Evolutionary conservation across 2,113 vertebrate genomes (phyloP).

Genomic region (Boulengerochromis microlepis): DNA sequence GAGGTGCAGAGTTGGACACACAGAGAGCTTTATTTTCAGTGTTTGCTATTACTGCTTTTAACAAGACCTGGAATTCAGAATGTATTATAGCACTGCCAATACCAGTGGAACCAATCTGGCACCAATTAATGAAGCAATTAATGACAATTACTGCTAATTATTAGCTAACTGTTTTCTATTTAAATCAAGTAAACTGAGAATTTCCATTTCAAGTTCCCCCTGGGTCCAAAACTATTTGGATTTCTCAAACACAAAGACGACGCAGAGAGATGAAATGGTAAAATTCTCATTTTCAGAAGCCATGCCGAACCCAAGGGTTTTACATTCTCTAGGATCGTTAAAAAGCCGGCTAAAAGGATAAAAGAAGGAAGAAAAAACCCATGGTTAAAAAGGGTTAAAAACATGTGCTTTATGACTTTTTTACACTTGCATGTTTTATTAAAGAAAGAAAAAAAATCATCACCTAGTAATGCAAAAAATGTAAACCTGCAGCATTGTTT

Average conservation of each 20-base stretch:
- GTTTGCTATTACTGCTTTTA: slow-evolving; percentile 11
- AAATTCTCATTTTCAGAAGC: neutral
- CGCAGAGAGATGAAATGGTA: neutral
- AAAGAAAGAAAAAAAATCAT: neutral
- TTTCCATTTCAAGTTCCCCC: neutral
- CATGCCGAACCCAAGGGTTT: neutral
- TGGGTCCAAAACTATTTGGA: neutral
- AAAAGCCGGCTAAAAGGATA: neutral
- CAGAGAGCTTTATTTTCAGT: neutral
- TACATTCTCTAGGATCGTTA: neutral
- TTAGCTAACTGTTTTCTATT: neutral
- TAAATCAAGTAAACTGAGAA: neutral
- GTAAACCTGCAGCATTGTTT: neutral
- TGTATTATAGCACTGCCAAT: neutral
- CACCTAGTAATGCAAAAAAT: neutral
- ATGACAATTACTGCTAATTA: neutral
- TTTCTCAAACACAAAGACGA: neutral
- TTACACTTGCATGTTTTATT: neutral
- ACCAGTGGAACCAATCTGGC: slow-evolving; percentile 2
- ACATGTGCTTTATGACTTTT: neutral
- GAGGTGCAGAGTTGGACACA: slow-evolving; percentile 18
- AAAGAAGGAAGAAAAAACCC: neutral
- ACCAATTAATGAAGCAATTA: neutral
- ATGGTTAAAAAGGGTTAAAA: neutral
- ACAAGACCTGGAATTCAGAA: neutral